Evolutionary conservation across 2,888 invertebrate genomes (phyloP).

Genomic region (Torymus tubicola): DNA sequence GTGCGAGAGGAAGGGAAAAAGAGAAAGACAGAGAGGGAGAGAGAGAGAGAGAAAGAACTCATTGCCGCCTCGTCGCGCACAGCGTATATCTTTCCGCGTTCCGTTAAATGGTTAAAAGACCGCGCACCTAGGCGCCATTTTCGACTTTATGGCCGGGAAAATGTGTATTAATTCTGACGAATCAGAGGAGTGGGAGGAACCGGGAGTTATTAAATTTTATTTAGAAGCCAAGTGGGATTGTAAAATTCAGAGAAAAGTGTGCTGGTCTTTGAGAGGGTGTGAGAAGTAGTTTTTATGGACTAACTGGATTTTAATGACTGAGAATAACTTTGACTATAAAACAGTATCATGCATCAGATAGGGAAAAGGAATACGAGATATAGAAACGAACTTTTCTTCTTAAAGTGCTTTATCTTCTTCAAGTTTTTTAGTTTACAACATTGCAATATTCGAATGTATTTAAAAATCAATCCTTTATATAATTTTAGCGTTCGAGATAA

Average conservation of each 20-base stretch:
- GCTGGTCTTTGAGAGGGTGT: slow-evolving; percentile 25
- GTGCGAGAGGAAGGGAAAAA: background rate
- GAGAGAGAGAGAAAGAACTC: slow-evolving; percentile 25
- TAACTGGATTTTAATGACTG: slow-evolving; percentile 2
- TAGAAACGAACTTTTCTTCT: too few species aligned
- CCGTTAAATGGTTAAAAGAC: slow-evolving; percentile 29
- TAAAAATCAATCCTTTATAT: too few species aligned
- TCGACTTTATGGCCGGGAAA: slow-evolving; percentile 27
- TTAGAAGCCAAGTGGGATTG: slow-evolving; percentile 15
- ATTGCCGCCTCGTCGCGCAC: slow-evolving; percentile 28
- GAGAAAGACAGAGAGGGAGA: background rate
- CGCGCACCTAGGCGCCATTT: slow-evolving; percentile 2
- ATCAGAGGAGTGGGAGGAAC: too few species aligned
- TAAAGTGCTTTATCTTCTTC: too few species aligned
- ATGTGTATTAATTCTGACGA: slow-evolving; percentile 8
- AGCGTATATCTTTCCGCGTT: slow-evolving; percentile 36
- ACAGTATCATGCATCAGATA: too few species aligned
- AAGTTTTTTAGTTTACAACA: too few species aligned
- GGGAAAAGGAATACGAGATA: too few species aligned
- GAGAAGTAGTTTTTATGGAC: slow-evolving; percentile 16
- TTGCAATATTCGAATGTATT: too few species aligned
- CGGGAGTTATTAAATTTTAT: slow-evolving; percentile 10
- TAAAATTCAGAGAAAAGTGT: slow-evolving; percentile 18
- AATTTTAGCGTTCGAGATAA: too few species aligned
- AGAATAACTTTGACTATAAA: background rate